A percentile compares a stretch with the other conserved stretches of the same genome.
phyloP scores from a whole-genome alignment of 2,113 vertebrate species.

The Clarias gariepinus region DNA sequence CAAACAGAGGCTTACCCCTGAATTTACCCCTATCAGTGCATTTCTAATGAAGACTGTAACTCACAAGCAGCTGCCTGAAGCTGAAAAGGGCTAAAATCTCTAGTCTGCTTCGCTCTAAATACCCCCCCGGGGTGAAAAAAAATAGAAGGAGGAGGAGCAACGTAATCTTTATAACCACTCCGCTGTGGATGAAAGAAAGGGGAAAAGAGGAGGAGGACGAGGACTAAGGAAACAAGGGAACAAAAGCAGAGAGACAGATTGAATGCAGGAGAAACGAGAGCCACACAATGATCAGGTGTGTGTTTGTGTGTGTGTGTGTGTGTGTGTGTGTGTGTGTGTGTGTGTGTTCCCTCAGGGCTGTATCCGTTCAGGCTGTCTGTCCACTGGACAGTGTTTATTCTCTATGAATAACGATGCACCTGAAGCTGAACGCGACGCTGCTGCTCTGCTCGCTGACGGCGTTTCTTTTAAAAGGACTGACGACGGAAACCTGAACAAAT shows the following conservation, averaged over 20 bases:
- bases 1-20: constrained; percentile 26
- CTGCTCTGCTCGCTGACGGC: neutral
- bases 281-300: neutral
- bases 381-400: neutral
- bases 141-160: constrained; percentile 25
- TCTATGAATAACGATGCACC: constrained; percentile 1
- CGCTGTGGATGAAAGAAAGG: constrained; percentile 6
- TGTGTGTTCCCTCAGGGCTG: neutral
- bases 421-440: neutral
- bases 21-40: constrained; percentile 19
- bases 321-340: constrained; percentile 9
- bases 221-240: constrained; percentile 3
- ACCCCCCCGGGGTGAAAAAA: constrained; percentile 23
- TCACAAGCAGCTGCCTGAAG: constrained; percentile 4
- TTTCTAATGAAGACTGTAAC: constrained; percentile 23
- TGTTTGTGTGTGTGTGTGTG: neutral
- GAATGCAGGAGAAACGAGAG: neutral
- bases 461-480: neutral
- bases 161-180: constrained; percentile 32
- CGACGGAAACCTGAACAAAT: neutral
- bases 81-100: constrained; percentile 32
- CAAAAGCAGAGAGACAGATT: constrained; percentile 11
- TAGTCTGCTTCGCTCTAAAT: constrained; percentile 18
- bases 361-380: neutral
- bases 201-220: neutral